Base-by-base conservation (phyloP, 2,888 invertebrate genomes). In the Cecidostiba fungosa region DNA sequence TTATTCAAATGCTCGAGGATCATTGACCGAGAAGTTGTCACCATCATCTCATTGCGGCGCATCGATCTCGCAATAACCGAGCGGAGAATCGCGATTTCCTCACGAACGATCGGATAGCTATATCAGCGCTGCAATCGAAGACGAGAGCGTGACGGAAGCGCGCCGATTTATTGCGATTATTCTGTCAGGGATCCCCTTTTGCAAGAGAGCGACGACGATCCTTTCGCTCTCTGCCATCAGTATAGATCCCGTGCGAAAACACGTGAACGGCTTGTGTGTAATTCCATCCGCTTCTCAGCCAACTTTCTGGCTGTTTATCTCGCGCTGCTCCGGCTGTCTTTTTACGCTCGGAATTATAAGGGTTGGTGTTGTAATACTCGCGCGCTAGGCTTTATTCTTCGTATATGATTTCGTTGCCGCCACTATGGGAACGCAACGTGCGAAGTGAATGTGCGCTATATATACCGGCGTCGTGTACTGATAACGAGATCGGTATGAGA, bases 1-100 rank as follows among this genome's bases (percentile, higher is more conserved):
- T 81, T 62, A 81, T 81, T 70, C 72, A 59, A 81, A 85, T 85
- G 76, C 32, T 19, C 16, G 72, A 77, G 32, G 50, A 79, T 66
- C 78, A 50, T 73, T 59, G 78, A 78, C 84, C 84, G 72, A 66
- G 66, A 66, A 12, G 23, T 29, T 6, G n/a, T 54, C n/a, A n/a
- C 4, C n/a, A n/a, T 16, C 14, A 6, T 47, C 12, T 47, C 47
- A 1, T 16, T 47, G 47, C 16, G 10, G 47, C 47, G 47, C 23
- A 23, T 59, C 59, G 19, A 59, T 66, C 66, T 3, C 66, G 29
- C 39, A 39, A n/a, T n/a, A n/a, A 43, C 39, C 43, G 72, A n/a
- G n/a, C n/a, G n/a, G n/a, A n/a, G n/a, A 39, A 5, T 10, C n/a
- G 43, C 72, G 72, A 72, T 43, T 39, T 12, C 36, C 19, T 19